A percentile compares a stretch with the other conserved stretches of the same genome.
Evolutionary conservation across 2,888 invertebrate genomes (phyloP).

Genomic region (Molanna angustata): DNA sequence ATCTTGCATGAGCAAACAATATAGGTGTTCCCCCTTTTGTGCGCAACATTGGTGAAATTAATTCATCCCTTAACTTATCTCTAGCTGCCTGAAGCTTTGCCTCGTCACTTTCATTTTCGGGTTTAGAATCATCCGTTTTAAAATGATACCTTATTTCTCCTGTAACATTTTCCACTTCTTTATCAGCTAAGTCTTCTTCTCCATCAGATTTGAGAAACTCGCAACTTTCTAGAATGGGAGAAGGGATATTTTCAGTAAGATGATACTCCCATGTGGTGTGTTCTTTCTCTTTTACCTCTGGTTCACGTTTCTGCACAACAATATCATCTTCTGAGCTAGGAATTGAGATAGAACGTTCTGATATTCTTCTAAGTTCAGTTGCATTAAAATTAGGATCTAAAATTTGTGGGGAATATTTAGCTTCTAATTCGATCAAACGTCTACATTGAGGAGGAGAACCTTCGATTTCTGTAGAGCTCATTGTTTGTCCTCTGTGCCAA

Average conservation of each 20-base stretch:
- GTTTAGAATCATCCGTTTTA: conserved; percentile 25
- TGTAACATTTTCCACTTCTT: conserved; percentile 51
- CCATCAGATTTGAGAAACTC: conserved; percentile 61
- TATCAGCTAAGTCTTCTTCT: conserved; percentile 56
- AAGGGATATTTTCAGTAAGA: conserved; percentile 60
- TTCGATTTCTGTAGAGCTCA: conserved; percentile 77
- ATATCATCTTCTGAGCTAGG: conserved; percentile 58
- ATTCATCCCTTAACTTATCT: conserved; percentile 63
- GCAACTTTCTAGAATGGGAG: conserved; percentile 60
- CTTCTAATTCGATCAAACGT: conserved; percentile 61
- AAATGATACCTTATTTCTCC: too few relatives aligned
- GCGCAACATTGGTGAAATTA: conserved; percentile 66
- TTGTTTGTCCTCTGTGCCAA: conserved; percentile 67
- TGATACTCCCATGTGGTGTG: conserved; percentile 60
- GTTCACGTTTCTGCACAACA: conserved; percentile 41
- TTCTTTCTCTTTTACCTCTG: conserved; percentile 48
- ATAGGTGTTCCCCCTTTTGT: conserved; percentile 75
- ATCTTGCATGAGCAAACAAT: conserved; percentile 73
- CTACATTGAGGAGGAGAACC: conserved; percentile 73
- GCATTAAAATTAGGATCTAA: conserved; percentile 63
- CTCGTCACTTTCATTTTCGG: conserved; percentile 24
- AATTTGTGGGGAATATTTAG: conserved; percentile 62
- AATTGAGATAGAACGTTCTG: conserved; percentile 71
- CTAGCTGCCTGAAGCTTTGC: conserved; percentile 37
- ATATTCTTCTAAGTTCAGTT: conserved; percentile 67